Percentiles rank a stretch among this genome's conserved stretches.
Evolutionary conservation across 2,113 vertebrate species (phyloP).

Genomic region (Delphinapterus leucas): DNA sequence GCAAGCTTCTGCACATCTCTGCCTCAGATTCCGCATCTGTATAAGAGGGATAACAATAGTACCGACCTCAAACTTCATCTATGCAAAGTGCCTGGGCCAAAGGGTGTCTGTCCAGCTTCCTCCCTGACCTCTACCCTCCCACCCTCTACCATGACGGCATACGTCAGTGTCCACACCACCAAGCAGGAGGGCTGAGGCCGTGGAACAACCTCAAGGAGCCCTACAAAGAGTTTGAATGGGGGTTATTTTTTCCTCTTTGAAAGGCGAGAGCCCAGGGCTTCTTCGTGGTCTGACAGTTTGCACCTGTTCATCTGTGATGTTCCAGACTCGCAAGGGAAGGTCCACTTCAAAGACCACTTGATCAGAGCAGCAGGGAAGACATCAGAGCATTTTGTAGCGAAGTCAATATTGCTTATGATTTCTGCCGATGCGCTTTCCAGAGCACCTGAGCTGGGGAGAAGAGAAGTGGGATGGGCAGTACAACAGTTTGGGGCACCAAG

Average conservation of each 20-base stretch:
- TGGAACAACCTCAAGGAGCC: not conserved
- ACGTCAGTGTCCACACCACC: not conserved
- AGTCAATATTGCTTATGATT: conserved; percentile 31
- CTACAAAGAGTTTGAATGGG: not conserved
- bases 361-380: conserved; percentile 38
- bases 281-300: conserved; percentile 54
- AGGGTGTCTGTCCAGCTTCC: not conserved
- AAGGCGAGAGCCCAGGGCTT: conserved; percentile 43
- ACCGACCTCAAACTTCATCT: not conserved
- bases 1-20: not conserved
- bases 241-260: conserved; percentile 66
- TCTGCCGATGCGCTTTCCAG: not conserved
- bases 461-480: not conserved
- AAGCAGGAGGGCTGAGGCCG: not conserved
- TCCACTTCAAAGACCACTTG: conserved; percentile 56
- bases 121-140: not conserved
- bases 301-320: conserved; percentile 64
- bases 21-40: not conserved
- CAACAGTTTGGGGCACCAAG: not conserved
- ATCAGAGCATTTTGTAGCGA: conserved; percentile 34
- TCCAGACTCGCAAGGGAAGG: conserved; percentile 48
- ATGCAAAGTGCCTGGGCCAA: not conserved
- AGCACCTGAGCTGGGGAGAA: not conserved
- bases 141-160: not conserved
- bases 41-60: not conserved